Conservation (phyloP, 2,888 invertebrate genomes). For the Deilephila porcellus region DNA sequence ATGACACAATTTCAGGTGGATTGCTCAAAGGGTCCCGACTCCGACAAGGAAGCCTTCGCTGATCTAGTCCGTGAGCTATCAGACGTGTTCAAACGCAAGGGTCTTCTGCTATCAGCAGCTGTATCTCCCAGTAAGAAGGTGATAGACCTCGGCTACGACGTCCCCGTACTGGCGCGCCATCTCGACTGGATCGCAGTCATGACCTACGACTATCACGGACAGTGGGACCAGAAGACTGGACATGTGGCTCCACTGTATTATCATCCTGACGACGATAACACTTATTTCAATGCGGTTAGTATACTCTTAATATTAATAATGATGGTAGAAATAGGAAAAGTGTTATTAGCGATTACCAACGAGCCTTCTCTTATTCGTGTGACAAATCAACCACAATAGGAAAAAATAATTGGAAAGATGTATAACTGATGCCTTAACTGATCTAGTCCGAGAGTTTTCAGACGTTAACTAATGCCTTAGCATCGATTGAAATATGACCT, state of each 20-base stretch:
- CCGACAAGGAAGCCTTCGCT: constrained; percentile 93
- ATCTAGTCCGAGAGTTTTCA: no score
- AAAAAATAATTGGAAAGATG: no score
- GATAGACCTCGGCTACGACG: constrained; percentile 94
- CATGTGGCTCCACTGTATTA: constrained; percentile 94
- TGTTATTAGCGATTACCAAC: no score
- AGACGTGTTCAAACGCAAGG: constrained; percentile 87
- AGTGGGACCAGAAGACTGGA: constrained; percentile 96
- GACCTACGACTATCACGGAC: constrained; percentile 96
- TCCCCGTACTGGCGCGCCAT: constrained; percentile 88
- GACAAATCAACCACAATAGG: no score
- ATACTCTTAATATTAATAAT: no score
- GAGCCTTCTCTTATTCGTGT: no score
- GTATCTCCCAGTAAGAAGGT: constrained; percentile 95
- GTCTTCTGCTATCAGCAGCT: constrained; percentile 91
- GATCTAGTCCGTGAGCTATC: constrained; percentile 89
- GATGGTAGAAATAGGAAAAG: no score
- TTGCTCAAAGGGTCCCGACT: constrained; percentile 92
- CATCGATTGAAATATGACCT: no score
- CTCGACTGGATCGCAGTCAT: constrained; percentile 96
- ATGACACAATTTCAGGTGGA: constrained; percentile 86
- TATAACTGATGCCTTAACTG: no score
- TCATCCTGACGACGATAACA: constrained; percentile 92
- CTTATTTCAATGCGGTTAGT: constrained; percentile 92
- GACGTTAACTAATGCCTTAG: no score